These are phyloP conservation scores for Stenodera caucasica DNA, from an alignment of 2,888 invertebrate species.

Conservation along the genomic window DNA sequence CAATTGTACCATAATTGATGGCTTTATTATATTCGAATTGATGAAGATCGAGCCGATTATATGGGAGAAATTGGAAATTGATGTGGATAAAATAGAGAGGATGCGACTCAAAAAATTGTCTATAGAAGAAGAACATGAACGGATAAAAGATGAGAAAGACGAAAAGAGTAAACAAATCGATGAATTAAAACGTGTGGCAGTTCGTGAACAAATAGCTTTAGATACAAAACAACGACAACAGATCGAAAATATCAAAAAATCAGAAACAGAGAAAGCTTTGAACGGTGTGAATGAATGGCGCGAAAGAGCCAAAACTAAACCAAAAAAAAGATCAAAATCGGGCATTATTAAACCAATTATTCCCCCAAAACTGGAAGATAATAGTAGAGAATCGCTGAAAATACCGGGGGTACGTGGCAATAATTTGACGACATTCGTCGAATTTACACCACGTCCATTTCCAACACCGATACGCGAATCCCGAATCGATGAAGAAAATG, in stretches of 20 bases:
- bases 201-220: conserved; percentile 63
- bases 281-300: conserved; percentile 67
- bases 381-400: conserved; percentile 38
- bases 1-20: conserved; percentile 63
- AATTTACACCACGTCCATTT: conserved; percentile 75
- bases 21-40: conserved; percentile 67
- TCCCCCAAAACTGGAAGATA: conserved; percentile 27
- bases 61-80: conserved; percentile 64
- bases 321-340: conserved; percentile 22
- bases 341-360: conserved; percentile 19
- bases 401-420: conserved; percentile 45
- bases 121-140: conserved; percentile 60
- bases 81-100: conserved; percentile 62
- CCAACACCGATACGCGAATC: conserved; percentile 83
- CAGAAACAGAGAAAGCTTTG: conserved; percentile 66
- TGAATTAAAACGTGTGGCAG: conserved; percentile 62
- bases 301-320: conserved; percentile 15
- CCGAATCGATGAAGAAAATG: conserved; percentile 68
- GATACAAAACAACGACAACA: conserved; percentile 62
- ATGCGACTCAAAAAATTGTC: conserved; percentile 61
- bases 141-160: conserved; percentile 61
- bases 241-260: conserved; percentile 66
- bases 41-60: conserved; percentile 60
- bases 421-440: conserved; percentile 62
- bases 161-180: conserved; percentile 59